A percentile compares a stretch with the other conserved stretches of the same genome.
Conservation (phyloP, 2,113 vertebrate genomes). For the Bungarus multicinctus region DNA sequence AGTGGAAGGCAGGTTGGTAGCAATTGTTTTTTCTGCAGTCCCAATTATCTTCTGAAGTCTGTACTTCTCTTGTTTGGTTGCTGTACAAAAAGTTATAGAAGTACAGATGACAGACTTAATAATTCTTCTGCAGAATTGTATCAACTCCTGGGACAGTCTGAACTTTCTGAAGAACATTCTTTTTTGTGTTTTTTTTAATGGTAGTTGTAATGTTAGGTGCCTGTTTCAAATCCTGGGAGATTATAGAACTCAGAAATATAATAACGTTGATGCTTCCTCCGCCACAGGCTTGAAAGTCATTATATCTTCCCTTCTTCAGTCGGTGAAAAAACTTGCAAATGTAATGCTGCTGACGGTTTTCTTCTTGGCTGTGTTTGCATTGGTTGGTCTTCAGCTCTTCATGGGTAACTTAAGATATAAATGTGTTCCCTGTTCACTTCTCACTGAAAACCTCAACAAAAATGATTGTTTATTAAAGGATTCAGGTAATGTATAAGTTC, state of each 20-base stretch:
- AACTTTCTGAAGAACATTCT: neutral
- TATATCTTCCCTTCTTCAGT: constrained; percentile 90
- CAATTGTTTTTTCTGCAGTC: neutral
- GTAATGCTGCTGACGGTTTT: constrained; percentile 94
- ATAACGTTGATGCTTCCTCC: constrained; percentile 3
- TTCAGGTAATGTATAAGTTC: constrained; percentile 28
- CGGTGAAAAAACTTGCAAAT: constrained; percentile 88
- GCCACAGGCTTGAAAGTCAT: constrained; percentile 89
- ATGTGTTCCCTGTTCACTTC: constrained; percentile 67
- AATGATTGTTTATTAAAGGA: neutral
- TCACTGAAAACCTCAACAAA: constrained; percentile 19
- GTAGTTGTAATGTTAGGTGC: neutral
- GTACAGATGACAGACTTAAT: neutral
- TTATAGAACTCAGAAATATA: neutral
- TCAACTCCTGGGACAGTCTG: neutral
- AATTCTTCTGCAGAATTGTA: neutral
- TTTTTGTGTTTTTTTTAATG: neutral
- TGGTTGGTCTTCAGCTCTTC: constrained; percentile 95
- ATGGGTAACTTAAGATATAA: constrained; percentile 90
- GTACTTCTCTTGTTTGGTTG: neutral
- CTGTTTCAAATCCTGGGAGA: neutral
- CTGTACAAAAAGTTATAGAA: neutral
- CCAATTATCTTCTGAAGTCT: neutral
- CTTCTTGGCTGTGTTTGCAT: constrained; percentile 91
- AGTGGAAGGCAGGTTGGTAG: neutral